These are phyloP conservation scores for Brassicogethes aeneus DNA, from an alignment of 2,888 invertebrate species.

Conservation along the genomic window DNA sequence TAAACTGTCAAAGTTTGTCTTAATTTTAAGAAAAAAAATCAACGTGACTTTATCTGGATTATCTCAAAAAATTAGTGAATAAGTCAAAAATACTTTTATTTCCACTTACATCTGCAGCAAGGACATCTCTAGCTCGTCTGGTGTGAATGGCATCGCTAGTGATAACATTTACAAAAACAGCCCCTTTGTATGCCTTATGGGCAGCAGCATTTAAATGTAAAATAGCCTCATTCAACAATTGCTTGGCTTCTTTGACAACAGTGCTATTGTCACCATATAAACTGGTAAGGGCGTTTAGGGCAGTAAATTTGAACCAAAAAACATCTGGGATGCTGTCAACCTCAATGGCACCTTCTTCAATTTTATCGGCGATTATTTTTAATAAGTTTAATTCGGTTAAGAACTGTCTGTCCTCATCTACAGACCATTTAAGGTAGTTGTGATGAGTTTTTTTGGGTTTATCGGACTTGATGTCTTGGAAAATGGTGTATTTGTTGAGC, in stretches of 20 bases:
- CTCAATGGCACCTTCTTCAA: slow-evolving; percentile 39
- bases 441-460: slow-evolving; percentile 26
- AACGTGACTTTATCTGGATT: too few species aligned
- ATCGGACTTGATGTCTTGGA: slow-evolving; percentile 29
- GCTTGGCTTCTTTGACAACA: slow-evolving; percentile 55
- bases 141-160: slow-evolving; percentile 59
- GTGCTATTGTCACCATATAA: slow-evolving; percentile 56
- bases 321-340: slow-evolving; percentile 54
- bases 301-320: slow-evolving; percentile 56
- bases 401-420: slow-evolving; percentile 55
- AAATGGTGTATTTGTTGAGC: slow-evolving; percentile 38
- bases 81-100: too few species aligned
- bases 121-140: slow-evolving; percentile 40
- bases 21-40: too few species aligned
- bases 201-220: slow-evolving; percentile 47
- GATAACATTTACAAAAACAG: slow-evolving; percentile 54
- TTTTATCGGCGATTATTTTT: slow-evolving; percentile 48
- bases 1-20: too few species aligned
- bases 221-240: slow-evolving; percentile 49
- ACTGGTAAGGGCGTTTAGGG: slow-evolving; percentile 55
- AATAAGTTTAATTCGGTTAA: slow-evolving; percentile 52
- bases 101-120: too few species aligned
- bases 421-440: slow-evolving; percentile 29
- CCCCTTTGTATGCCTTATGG: slow-evolving; percentile 47
- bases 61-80: too few species aligned